Evolutionary conservation across 2,113 vertebrate species (phyloP).

Genomic region (Columba livia): DNA sequence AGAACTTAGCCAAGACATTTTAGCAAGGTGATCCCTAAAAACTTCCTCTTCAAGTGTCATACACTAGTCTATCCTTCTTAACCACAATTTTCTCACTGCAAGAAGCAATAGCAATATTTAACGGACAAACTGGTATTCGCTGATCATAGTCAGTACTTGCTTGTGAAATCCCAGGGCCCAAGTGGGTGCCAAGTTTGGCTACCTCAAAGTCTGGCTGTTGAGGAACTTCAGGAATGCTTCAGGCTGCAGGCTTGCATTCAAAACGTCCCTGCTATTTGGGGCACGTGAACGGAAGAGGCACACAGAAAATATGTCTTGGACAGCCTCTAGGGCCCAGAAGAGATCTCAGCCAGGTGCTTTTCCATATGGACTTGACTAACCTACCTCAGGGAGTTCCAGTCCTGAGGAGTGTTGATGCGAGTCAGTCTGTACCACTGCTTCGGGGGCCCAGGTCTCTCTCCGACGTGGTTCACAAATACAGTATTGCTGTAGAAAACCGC

Average conservation of each 20-base stretch:
- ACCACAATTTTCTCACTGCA: neutral
- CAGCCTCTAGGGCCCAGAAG: neutral
- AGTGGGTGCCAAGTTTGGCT: neutral
- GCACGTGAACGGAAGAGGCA: neutral
- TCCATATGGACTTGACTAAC: neutral
- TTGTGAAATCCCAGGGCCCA: neutral
- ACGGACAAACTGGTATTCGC: neutral
- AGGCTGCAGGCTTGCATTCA: neutral
- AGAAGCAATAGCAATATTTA: neutral
- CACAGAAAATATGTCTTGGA: neutral
- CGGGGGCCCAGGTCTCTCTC: neutral
- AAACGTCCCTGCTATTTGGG: neutral
- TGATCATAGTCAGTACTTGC: neutral
- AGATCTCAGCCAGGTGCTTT: neutral
- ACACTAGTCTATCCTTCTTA: neutral
- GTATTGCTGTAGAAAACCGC: neutral
- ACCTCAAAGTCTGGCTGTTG: neutral
- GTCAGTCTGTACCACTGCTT: neutral
- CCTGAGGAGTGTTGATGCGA: neutral
- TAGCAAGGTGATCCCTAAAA: neutral
- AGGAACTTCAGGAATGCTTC: neutral
- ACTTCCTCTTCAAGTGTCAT: neutral
- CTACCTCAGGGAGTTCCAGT: neutral
- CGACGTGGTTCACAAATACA: neutral
- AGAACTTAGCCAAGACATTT: neutral